Conservation (phyloP, 2,888 invertebrate genomes). For the Cabera pusaria region DNA sequence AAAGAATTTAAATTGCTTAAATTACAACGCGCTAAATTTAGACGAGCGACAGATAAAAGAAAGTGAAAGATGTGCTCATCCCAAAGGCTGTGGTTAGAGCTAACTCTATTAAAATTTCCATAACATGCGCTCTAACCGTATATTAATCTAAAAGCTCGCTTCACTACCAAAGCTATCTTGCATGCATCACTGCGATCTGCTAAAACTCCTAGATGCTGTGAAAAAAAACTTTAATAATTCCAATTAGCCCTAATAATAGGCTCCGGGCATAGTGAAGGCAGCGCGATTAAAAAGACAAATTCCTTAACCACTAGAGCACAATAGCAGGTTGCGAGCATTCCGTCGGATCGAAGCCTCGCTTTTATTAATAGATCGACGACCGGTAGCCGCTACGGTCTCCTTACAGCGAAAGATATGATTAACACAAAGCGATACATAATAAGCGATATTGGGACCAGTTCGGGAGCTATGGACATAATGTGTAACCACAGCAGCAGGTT, state of each 20-base stretch:
- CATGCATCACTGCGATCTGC: conserved; percentile 67
- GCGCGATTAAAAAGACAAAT: conserved; percentile 82
- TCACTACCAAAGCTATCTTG: conserved; percentile 60
- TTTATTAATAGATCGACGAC: conserved; percentile 79
- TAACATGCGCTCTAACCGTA: conserved; percentile 63
- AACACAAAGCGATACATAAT: conserved; percentile 80
- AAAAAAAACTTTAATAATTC: conserved; percentile 79
- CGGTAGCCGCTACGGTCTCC: conserved; percentile 60
- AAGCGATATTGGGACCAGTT: conserved; percentile 79
- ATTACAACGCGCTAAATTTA: conserved; percentile 8
- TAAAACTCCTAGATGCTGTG: conserved; percentile 67
- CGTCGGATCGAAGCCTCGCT: conserved; percentile 58
- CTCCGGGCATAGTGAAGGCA: conserved; percentile 63
- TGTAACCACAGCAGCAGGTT: conserved; percentile 68
- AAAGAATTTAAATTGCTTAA: conserved; percentile 13
- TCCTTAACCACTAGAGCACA: conserved; percentile 76
- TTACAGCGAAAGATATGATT: conserved; percentile 80
- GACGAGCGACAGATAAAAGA: conserved; percentile 16
- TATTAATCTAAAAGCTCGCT: conserved; percentile 70
- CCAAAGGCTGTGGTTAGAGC: conserved; percentile 14
- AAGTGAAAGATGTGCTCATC: conserved; percentile 22
- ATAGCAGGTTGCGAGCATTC: conserved; percentile 77
- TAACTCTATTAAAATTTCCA: conserved; percentile 66
- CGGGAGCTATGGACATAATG: conserved; percentile 66
- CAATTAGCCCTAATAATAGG: conserved; percentile 83